Evolutionary conservation across 53 echinoderm and acorn worm genomes (phyloP).

Genomic region (Holothuria leucospilota): DNA sequence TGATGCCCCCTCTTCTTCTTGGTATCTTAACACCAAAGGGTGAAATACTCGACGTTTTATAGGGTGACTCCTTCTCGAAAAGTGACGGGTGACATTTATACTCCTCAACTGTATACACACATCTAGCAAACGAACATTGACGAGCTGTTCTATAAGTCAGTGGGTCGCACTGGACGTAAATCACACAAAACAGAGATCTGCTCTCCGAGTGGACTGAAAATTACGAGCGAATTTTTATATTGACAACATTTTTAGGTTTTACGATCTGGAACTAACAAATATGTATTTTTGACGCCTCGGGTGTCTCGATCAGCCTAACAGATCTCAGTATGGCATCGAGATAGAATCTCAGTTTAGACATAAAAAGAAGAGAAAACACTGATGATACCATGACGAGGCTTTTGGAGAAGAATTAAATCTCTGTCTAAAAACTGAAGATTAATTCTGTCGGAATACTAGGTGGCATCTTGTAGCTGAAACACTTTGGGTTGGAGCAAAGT

Average conservation of each 20-base stretch:
- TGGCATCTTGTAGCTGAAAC: no score
- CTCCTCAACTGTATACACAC: conserved; percentile 43
- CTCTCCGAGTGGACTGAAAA: conserved; percentile 26
- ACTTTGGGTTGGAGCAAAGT: no score
- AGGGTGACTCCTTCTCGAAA: conserved; percentile 28
- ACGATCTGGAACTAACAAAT: conserved; percentile 55
- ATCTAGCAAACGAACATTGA: not conserved
- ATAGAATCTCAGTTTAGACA: no score
- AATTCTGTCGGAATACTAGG: no score
- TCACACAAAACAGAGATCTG: conserved; percentile 9
- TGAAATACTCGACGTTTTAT: conserved; percentile 19
- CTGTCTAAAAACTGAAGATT: no score
- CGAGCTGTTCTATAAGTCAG: conserved; percentile 16
- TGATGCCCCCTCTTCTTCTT: conserved; percentile 35
- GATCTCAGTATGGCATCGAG: no score
- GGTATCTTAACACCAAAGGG: not conserved
- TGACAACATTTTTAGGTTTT: conserved; percentile 57
- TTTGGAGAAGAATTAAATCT: no score
- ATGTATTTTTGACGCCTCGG: conserved; percentile 56
- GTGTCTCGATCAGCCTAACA: conserved; percentile 36
- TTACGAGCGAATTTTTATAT: conserved; percentile 52
- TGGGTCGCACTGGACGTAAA: conserved; percentile 41
- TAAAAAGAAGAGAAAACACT: no score
- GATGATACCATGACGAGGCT: no score
- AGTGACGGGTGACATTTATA: conserved; percentile 46